Evolutionary conservation across 2,797 vertebrate species (phyloP).

Genomic region (Hypotaenidia philippensis): DNA sequence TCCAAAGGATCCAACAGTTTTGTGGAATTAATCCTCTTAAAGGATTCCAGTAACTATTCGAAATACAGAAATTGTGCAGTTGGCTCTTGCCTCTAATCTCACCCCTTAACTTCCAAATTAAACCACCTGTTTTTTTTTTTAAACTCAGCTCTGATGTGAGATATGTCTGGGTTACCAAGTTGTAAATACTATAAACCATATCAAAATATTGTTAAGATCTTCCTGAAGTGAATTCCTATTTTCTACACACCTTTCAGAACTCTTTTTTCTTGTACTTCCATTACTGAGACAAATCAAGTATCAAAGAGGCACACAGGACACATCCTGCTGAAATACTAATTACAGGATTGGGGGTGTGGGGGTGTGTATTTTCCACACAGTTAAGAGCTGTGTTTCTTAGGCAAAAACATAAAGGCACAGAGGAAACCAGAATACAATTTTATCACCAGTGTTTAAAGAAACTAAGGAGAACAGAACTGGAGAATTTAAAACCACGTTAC

Average conservation of each 20-base stretch:
- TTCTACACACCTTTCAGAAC: background rate
- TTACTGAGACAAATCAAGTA: background rate
- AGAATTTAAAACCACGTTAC: background rate
- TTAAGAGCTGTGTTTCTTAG: background rate
- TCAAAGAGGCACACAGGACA: background rate
- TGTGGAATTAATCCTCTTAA: background rate
- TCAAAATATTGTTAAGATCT: background rate
- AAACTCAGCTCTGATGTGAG: background rate
- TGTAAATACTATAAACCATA: background rate
- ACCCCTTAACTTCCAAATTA: background rate
- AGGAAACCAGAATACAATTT: background rate
- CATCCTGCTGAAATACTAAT: background rate
- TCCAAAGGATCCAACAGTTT: background rate
- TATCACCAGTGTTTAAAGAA: background rate
- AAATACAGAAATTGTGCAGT: background rate
- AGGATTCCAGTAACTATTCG: background rate
- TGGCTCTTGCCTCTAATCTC: background rate
- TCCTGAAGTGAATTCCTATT: background rate
- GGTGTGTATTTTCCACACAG: rapidly evolving
- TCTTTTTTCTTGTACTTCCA: background rate
- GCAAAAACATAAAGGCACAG: background rate
- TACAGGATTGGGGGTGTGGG: rapidly evolving
- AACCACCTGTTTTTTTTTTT: background rate
- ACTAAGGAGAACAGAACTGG: background rate
- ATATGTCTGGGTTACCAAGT: background rate